Conservation (phyloP, 2,113 vertebrate species). For the Rutilus rutilus region DNA sequence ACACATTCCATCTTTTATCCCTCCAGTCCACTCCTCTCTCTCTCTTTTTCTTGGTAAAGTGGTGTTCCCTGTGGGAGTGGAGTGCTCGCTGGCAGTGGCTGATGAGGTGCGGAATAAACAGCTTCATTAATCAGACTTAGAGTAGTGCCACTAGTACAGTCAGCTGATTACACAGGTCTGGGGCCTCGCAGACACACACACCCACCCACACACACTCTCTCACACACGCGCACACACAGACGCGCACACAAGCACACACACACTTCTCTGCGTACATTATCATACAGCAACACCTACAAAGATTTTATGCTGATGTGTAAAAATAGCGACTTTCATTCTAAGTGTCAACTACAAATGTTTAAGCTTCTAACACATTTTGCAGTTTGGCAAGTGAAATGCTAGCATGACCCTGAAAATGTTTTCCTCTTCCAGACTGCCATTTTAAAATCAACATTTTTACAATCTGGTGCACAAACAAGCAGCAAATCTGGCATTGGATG, state of each 20-base stretch:
- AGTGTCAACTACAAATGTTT: neutral
- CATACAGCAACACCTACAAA: conserved; percentile 6
- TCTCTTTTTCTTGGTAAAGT: conserved; percentile 28
- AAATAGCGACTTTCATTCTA: conserved; percentile 16
- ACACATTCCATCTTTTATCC: neutral
- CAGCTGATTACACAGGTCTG: conserved; percentile 48
- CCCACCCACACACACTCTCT: too few relatives aligned
- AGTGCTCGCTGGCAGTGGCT: conserved; percentile 33
- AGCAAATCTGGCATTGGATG: neutral
- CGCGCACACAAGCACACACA: neutral
- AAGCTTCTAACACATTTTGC: neutral
- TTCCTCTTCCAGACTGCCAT: neutral
- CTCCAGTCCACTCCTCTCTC: neutral
- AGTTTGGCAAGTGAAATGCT: conserved; percentile 24
- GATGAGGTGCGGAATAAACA: conserved; percentile 55
- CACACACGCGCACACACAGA: neutral
- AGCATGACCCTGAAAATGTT: neutral
- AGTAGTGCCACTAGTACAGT: conserved; percentile 38
- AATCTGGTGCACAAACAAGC: too few relatives aligned
- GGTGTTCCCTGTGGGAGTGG: conserved; percentile 35
- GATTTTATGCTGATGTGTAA: conserved; percentile 25
- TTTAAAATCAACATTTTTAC: neutral
- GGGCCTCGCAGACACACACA: conserved; percentile 14
- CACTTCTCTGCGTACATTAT: conserved; percentile 11
- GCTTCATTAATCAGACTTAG: conserved; percentile 58